phyloP scores from a whole-genome alignment of 1,140 invertebrate genomes.

The Trialeurodes vaporariorum region DNA sequence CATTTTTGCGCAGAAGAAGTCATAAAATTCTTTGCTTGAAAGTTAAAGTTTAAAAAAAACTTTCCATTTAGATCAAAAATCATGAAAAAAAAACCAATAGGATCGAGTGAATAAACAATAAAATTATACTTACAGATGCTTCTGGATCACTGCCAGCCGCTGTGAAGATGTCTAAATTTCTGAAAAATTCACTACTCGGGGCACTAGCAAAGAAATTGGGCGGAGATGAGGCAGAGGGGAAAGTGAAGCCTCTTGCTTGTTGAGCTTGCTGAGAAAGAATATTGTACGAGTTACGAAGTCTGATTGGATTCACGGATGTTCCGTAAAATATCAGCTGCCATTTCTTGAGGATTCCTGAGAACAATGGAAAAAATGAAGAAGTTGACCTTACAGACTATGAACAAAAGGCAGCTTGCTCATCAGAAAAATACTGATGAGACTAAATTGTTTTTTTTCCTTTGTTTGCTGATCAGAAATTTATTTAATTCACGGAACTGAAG shows the following conservation, averaged over 20 bases:
- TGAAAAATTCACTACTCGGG: not conserved
- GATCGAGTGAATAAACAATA: constrained; percentile 2
- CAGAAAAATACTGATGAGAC: not conserved
- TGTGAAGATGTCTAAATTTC: constrained; percentile 5
- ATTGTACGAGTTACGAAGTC: constrained; percentile 38
- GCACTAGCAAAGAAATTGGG: not conserved
- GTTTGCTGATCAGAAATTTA: too few species aligned
- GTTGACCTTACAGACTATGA: constrained; percentile 5
- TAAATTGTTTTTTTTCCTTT: too few species aligned
- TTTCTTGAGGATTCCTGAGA: constrained; percentile 64
- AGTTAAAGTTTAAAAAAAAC: too few species aligned
- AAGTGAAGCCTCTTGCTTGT: constrained; percentile 35
- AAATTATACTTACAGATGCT: not conserved
- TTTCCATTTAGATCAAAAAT: too few species aligned
- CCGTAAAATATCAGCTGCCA: constrained; percentile 91
- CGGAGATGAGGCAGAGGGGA: constrained; percentile 31
- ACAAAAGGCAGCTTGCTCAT: not conserved
- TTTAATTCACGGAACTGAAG: too few species aligned
- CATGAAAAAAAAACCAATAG: too few species aligned
- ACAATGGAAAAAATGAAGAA: constrained; percentile 1
- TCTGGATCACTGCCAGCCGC: constrained; percentile 5
- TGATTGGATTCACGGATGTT: constrained; percentile 66
- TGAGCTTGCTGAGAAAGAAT: constrained; percentile 36
- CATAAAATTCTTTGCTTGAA: too few species aligned
- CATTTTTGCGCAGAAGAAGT: too few species aligned